Base-by-base conservation (phyloP, 2,113 vertebrate species). In the Tor tambroides region DNA sequence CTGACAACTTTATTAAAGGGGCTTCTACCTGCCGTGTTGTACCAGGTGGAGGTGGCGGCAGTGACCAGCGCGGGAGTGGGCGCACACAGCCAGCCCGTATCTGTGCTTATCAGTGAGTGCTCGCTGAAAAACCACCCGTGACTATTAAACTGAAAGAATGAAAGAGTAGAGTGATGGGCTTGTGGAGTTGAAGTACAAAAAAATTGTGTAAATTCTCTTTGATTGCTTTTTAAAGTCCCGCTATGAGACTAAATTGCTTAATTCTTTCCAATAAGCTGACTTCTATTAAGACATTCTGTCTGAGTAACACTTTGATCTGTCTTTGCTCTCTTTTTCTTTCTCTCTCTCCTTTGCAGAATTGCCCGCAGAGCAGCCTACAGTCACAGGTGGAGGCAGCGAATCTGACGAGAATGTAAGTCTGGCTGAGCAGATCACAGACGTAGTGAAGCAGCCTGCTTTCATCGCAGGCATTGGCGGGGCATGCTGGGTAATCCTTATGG, bases 401-500 rank as follows among this genome's bases (percentile, higher is more conserved):
- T 91, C 67, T 0, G 67, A 91, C 56, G 90, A 85, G 80, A 89
- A 93, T 15, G 94, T 94, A 86, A 96, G 95, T 76, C 84, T 98
- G 90, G 94, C 95, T 0, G 96, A 96, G 92, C 97, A 95, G 88
- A 95, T 98, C 87, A 97, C 97, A 0, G 96, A 95, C 6, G 94
- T 99, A 89, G 96, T 96, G 86, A 96, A 96, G 91, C 95, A 95
- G 90, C 98, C 98, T 0, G 97, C 97, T 28, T 99, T 99, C 94
- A 98, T 99, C 0, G 97, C 98, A 0, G 96, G 97, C 1, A 94
- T 98, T 0, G 96, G 97, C 0, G 96, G 96, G 0, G 97, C 97
- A 15, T 97, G 96, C 94, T 99, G 97, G 96, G 95, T 97, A 71
- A 93, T 99, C 91, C 96, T 99, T 4, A 97, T 98, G 75, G 96